Evolutionary conservation across 2,797 vertebrate genomes (phyloP), one percentile per base, ranked within the genome.

Genomic region (Allochrocebus solatus): DNA sequence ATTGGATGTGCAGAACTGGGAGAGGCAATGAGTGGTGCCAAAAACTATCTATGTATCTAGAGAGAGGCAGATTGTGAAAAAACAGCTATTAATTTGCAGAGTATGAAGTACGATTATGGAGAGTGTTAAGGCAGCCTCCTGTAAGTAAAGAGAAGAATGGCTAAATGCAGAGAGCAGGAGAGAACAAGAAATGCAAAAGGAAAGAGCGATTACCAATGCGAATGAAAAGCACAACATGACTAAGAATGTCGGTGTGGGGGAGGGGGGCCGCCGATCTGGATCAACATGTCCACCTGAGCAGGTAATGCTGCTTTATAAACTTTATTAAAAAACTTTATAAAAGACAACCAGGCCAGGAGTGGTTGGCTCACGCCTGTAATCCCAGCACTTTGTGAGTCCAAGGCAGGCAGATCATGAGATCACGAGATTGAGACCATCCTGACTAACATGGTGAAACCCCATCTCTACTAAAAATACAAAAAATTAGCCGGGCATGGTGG

Each of bases 11-110:
- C 48, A 36, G 89, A 53, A 8, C 21, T 0, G 30, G 90, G 21
- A 22, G 94, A 70, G 96, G 83, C 84, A 75, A 83, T 72, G 92
- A 43, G 93, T 91, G 50, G n/a, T 61, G 85, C 67, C 91, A 89
- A 94, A 91, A 93, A 74, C 64, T 67, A 0, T 72, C 12, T 72
- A 24, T 39, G 70, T 72, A 76, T 67, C 33, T 9, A 30, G 53
- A 82, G 9, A 82, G 55, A 82, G 43, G 17, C 10, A 46, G 30
- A 59, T 92, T 74, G 82, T 43, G 97, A 96, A 95, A 96, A 95
- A 92, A 21, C 79, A 36, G 92, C 91, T 97, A 97, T 98, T 97
- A 89, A 97, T 97, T 97, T 98, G 96, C 97, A 84, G 96, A 97
- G 86, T 95, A 97, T 95, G 67, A 93, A 50, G 53, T 92, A 43